Evolutionary conservation across 2,888 invertebrate genomes (phyloP), one percentile per base, ranked within the genome.

Genomic region (Phaonia tiefii): DNA sequence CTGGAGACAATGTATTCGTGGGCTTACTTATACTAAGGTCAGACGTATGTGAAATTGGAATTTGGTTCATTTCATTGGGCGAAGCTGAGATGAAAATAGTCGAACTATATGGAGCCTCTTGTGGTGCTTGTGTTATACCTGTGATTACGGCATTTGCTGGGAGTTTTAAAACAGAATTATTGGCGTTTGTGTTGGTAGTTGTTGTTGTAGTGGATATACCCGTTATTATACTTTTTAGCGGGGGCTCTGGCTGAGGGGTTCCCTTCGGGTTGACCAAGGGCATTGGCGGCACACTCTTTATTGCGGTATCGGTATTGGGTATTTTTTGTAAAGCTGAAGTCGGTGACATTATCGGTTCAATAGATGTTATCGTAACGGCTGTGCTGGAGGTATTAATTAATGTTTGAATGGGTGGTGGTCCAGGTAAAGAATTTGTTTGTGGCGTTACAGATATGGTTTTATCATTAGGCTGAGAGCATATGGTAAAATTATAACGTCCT

Each of bases 61-160:
- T 46, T 25, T 17, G 42, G 10, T 42, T 26, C 67, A 46, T 20
- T 1, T 42, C 22, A 11, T 60, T 7, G 0, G 73, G n/a, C 4
- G 80, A 46, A 42, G 77, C 54, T 8, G 81, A 78, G 49, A 85
- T 79, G 39, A 75, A 85, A 1, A 85, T 84, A 44, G 84, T 85
- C 1, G 81, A 82, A 17, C 74, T 71, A 46, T 84, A 83, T 1
- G 83, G 49, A 3, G 84, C 84, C 26, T 85, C 83, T 13, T 65
- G 66, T 7, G 84, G 83, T 3, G 84, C 83, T 11, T 81, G 10
- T 25, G 82, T 58, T 22, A 83, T 78, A 13, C 80, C 80, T 15
- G 84, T 84, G 44, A 84, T 74, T 17, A 84, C 71, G 2, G 83
- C 83, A 46, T 60, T 81, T 15, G 70, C 44, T 15, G 80, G 82